Evolutionary conservation across 2,113 vertebrate genomes (phyloP), one percentile per base, ranked within the genome.

Genomic region (Alosa alosa): DNA sequence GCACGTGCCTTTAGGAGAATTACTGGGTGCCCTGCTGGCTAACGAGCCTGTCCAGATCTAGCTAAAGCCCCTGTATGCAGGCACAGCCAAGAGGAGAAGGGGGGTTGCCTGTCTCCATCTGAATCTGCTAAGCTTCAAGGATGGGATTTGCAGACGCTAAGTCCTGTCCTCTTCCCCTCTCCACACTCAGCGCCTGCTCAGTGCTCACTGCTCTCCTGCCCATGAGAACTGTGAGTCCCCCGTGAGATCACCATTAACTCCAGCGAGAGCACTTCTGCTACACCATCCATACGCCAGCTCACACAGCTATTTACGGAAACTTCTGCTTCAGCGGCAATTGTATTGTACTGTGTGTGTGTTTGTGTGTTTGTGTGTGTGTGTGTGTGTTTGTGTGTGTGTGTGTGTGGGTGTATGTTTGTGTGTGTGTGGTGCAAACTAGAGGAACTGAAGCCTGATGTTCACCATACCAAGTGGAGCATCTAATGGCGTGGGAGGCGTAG

Each of bases 151-250:
- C 22, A 25, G 60, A 64, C 9, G 64, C 64, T 72, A 36, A 72
- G 10, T 64, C 57, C 57, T 64, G 57, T 64, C 57, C 57, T n/a
- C 57, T 64, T 64, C 57, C 57, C 57, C 57, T 64, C 57, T 64
- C 57, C 57, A 25, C 5, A 25, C 57, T 7, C 22, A n/a, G 20
- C 2, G 9, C 57, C 20, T 25, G 22, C 57, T 18, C 52, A 4
- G 15, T 4, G 13, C 52, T 8, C 57, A 18, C 52, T 17, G 52
- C 17, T 4, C 57, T 64, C 6, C n/a, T n/a, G 57, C 57, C 57
- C 57, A 64, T n/a, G 57, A 64, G 22, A 25, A 8, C 20, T 1
- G 57, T 36, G 64, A 72, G 25, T 72, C n/a, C 31, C 64, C 64
- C 8, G 10, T 72, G 8, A 64, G 57, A 4, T 64, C 57, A 9